Evolutionary conservation across 2,797 vertebrate species (phyloP), one percentile per base, ranked within the genome.

Genomic region (Alca torda): DNA sequence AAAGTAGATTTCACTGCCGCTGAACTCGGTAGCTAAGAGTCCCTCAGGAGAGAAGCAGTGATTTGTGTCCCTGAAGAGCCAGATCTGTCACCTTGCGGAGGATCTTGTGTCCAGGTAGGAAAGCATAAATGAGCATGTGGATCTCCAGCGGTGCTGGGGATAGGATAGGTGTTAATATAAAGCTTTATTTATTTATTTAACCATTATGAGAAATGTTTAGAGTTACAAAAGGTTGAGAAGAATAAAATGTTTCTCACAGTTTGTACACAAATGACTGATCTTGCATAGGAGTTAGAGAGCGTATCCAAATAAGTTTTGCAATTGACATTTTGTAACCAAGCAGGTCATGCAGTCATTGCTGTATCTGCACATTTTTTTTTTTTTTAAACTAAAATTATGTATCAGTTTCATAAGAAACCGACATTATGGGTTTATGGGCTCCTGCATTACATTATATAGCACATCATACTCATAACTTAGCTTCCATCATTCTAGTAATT

Each of bases 271-370:
- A 45, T 37, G 2, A 1, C 33, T 80, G 35, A 46, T 54, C 37
- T 50, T 68, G 25, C 11, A 25, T 31, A 33, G 70, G 63, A 48
- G 30, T 89, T 84, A 73, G 57, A 88, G 57, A 57, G n/a, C 11
- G 46, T 84, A 75, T 75, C 68, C 33, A 86, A 84, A 12, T 21
- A 80, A 87, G 56, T 82, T 93, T 95, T 90, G 43, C 16, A 64
- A 11, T 20, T 69, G 76, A 87, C 54, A 73, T 89, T 87, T 95
- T 31, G 17, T 56, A 86, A 70, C 37, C 25, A 74, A 61, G n/a
- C 10, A 72, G 30, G 17, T 95, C 75, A 26, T 65, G 69, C 43
- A 68, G 30, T 78, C 37, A 45, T 81, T 81, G n/a, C n/a, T 75
- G 17, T 41, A 72, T 31, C 78, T 82, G 76, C 50, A 50, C 20